phyloP scores from a whole-genome alignment of 2,113 vertebrate genomes.

The Oncorhynchus masou region DNA sequence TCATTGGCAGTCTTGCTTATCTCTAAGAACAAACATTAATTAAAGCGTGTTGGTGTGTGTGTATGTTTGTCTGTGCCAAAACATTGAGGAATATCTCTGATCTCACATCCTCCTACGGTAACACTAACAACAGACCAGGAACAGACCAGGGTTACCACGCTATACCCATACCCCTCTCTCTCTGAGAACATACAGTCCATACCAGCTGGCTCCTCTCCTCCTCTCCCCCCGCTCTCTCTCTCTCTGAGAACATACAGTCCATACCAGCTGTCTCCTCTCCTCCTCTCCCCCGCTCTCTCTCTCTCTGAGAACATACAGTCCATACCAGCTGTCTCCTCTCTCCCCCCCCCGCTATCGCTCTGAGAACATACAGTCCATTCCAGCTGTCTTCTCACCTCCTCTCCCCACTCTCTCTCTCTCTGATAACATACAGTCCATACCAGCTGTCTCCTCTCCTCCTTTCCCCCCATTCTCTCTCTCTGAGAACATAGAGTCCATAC shows the following conservation, averaged over 20 bases:
- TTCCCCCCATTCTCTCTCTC: constrained; percentile 4
- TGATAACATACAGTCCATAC: too few relatives aligned
- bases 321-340: too few relatives aligned
- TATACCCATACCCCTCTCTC: neutral
- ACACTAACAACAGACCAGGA: too few relatives aligned
- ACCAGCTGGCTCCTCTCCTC: neutral
- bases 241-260: neutral
- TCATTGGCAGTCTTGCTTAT: neutral
- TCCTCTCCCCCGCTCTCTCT: too few relatives aligned
- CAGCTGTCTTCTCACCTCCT: too few relatives aligned
- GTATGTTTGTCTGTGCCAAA: neutral
- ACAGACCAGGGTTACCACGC: too few relatives aligned
- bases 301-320: too few relatives aligned
- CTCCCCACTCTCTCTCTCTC: too few relatives aligned
- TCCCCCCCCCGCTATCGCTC: too few relatives aligned
- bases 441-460: neutral
- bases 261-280: too few relatives aligned
- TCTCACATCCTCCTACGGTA: too few relatives aligned
- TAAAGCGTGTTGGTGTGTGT: constrained; percentile 1
- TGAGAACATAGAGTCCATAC: neutral
- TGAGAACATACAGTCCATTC: too few relatives aligned
- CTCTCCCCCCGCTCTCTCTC: neutral
- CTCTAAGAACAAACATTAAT: neutral
- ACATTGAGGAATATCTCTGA: neutral
- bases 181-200: neutral